Conservation (phyloP, 2,888 invertebrate genomes). For the Amiota minor region DNA sequence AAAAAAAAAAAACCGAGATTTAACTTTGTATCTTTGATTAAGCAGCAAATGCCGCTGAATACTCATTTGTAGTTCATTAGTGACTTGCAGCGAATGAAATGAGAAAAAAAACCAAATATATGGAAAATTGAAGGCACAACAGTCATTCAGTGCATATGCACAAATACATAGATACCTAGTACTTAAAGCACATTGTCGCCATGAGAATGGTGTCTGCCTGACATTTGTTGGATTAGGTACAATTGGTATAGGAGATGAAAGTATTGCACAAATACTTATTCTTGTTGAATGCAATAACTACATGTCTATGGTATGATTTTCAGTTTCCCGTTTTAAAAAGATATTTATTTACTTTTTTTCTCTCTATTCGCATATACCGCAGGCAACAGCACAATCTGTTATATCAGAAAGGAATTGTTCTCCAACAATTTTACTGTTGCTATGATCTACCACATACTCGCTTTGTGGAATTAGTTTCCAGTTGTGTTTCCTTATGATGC, state of each 20-base stretch:
- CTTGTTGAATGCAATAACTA: background rate
- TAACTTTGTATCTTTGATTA: conserved; percentile 35
- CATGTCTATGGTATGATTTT: background rate
- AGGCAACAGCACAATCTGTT: background rate
- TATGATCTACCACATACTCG: background rate
- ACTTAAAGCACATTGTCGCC: background rate
- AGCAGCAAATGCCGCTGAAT: conserved; percentile 4
- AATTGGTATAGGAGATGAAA: background rate
- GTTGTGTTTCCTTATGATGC: background rate
- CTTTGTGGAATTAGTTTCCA: conserved; percentile 6
- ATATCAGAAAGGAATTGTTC: too few species aligned
- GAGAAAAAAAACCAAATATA: too few species aligned
- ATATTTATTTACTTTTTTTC: background rate
- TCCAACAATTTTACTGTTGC: background rate
- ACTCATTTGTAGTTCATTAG: conserved; percentile 1
- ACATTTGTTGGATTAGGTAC: background rate
- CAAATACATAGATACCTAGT: background rate
- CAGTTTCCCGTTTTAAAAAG: background rate
- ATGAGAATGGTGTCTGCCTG: background rate
- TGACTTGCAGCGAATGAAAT: background rate
- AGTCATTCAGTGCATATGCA: background rate
- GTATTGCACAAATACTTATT: background rate
- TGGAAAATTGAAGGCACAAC: background rate
- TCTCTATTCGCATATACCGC: background rate
- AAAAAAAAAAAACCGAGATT: conserved; percentile 25